Conservation (phyloP, 1,140 invertebrate genomes). For the Trigoniulus corallinus region DNA sequence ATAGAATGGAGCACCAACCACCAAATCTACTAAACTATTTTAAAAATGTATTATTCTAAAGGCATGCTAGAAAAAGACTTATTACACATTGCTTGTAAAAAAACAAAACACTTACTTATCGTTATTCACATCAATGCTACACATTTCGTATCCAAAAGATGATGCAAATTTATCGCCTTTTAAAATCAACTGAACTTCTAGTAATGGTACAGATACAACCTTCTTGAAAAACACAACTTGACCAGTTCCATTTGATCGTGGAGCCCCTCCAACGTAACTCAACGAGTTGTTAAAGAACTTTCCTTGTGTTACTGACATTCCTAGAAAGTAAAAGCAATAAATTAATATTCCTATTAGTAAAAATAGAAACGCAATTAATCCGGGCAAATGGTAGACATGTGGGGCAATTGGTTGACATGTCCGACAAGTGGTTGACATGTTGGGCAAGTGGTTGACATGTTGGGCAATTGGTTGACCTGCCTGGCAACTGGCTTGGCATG, state of each 20-base stretch:
- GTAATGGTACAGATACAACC: slow-evolving; percentile 21
- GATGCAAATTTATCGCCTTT: slow-evolving; percentile 72
- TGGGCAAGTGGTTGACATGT: too few relatives aligned
- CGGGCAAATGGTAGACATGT: too few relatives aligned
- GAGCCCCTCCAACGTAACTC: slow-evolving; percentile 68
- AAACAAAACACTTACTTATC: slow-evolving; percentile 43
- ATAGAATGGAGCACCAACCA: slow-evolving; percentile 83
- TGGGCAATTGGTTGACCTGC: too few relatives aligned
- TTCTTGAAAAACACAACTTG: slow-evolving; percentile 68
- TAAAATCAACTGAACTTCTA: slow-evolving; percentile 44
- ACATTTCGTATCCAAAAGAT: slow-evolving; percentile 74
- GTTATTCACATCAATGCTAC: slow-evolving; percentile 66
- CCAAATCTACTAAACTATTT: slow-evolving; percentile 58
- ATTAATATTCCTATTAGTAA: not conserved
- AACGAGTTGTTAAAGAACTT: slow-evolving; percentile 39
- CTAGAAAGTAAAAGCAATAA: slow-evolving; percentile 27
- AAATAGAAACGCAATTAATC: too few relatives aligned
- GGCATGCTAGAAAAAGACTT: not conserved
- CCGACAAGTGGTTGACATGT: too few relatives aligned
- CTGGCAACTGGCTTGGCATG: too few relatives aligned
- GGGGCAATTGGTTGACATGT: too few relatives aligned
- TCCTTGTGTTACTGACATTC: slow-evolving; percentile 72
- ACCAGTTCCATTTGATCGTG: slow-evolving; percentile 61
- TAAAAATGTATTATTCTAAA: slow-evolving; percentile 6
- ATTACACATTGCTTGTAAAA: not conserved